Percentiles rank a stretch among this genome's conserved stretches.
phyloP scores from a whole-genome alignment of 2,888 invertebrate species.

The Drosophila kanekoi region DNA sequence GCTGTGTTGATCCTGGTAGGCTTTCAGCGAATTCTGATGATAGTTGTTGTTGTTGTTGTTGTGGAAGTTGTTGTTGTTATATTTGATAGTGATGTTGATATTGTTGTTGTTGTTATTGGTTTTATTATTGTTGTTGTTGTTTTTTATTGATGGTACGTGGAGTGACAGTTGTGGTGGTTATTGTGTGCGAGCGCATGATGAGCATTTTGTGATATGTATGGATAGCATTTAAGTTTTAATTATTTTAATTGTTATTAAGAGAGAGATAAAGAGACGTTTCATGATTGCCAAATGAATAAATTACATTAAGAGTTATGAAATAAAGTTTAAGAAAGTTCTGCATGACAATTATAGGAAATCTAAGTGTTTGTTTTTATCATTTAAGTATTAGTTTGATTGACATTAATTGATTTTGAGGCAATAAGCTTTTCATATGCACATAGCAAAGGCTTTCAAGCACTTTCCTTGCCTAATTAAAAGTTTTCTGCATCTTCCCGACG shows the following conservation, averaged over 20 bases:
- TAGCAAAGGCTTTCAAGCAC: no score
- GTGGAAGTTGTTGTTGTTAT: slow-evolving; percentile 35
- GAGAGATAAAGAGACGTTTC: slow-evolving; percentile 25
- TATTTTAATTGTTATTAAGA: slow-evolving; percentile 39
- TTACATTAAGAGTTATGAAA: slow-evolving; percentile 7
- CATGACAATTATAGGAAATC: slow-evolving; percentile 13
- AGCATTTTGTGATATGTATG: slow-evolving; percentile 56
- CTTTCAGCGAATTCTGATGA: slow-evolving; percentile 93
- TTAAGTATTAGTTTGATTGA: background rate
- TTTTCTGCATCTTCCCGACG: no score
- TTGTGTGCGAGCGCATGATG: slow-evolving; percentile 55
- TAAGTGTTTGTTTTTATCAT: background rate
- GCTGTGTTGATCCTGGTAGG: slow-evolving; percentile 92
- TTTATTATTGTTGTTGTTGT: slow-evolving; percentile 1
- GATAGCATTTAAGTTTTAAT: slow-evolving; percentile 62
- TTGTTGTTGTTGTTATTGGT: slow-evolving; percentile 40
- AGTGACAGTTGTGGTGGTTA: slow-evolving; percentile 36
- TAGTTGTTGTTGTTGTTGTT: slow-evolving; percentile 53
- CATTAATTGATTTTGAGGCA: no score
- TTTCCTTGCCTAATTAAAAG: no score
- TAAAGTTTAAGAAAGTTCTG: background rate
- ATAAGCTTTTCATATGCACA: background rate
- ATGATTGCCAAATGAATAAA: slow-evolving; percentile 39
- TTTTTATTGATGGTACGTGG: slow-evolving; percentile 31
- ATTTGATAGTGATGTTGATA: slow-evolving; percentile 30